Evolutionary conservation across 1,140 invertebrate genomes (phyloP), one percentile per base, ranked within the genome.

Genomic region (Metaphire vulgaris): DNA sequence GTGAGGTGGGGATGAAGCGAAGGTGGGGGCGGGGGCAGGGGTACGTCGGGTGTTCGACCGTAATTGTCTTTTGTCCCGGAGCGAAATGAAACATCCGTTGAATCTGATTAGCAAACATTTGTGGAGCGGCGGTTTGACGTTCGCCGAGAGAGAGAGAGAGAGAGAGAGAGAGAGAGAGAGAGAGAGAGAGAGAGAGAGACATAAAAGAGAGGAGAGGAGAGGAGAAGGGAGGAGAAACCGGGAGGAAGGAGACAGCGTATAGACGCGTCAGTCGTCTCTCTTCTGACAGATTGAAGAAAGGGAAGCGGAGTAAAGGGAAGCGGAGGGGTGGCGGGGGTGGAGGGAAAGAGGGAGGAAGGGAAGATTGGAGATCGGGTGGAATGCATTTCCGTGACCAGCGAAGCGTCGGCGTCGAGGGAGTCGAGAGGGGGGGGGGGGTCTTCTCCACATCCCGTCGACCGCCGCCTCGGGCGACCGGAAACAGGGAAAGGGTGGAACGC

Each of bases 11-110:
- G 21, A 21, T 6, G 41, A 21, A 6, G 41, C 6, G 41, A 6
- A 21, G 41, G 41, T 56, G 41, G 41, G 21, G 6, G 41, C 6
- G 6, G 41, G 41, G 6, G 6, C 6, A 21, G 6, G 6, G 41
- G 41, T 56, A 6, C 6, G 41, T 21, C 6, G 6, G 41, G 6
- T 6, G 41, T 56, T 21, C 6, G 41, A 12, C 41, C 41, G 41
- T 56, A 56, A 56, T 56, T 56, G 41, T 56, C 41, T 56, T 56
- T 56, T 56, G 41, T 56, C 41, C 41, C 6, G 6, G 41, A 21
- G 41, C 41, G 41, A 56, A 56, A 56, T 56, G 41, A 56, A 56
- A 56, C 41, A 56, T 56, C 41, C 41, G 41, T 56, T 56, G 41
- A 56, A 56, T 56, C 41, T 56, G 41, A 56, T 56, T 56, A 56